Evolutionary conservation across 2,888 invertebrate genomes (phyloP).

Genomic region (Calameuta filiformis): DNA sequence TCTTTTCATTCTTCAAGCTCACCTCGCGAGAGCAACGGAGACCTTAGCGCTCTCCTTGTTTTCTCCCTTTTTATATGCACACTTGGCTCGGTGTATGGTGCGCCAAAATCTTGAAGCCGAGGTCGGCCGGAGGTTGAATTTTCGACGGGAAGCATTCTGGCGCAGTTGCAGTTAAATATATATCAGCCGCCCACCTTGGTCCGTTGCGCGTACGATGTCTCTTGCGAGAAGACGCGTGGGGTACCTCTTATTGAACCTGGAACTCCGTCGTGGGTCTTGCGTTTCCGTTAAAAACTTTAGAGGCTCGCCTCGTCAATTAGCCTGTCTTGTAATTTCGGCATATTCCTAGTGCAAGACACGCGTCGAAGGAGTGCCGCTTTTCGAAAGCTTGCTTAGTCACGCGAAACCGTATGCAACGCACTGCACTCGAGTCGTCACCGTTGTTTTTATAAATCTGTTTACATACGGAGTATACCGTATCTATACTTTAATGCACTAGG

Average conservation of each 20-base stretch:
- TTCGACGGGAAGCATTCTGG: slow-evolving; percentile 39
- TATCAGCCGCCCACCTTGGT: neutral
- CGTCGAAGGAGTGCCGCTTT: neutral
- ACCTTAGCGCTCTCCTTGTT: neutral
- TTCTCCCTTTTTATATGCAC: neutral
- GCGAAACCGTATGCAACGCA: neutral
- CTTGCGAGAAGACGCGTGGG: neutral
- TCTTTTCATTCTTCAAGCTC: neutral
- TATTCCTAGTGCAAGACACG: neutral
- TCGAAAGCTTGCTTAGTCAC: neutral
- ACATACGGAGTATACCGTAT: neutral
- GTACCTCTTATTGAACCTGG: neutral
- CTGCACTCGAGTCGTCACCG: neutral
- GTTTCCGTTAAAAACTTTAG: neutral
- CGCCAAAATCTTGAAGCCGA: slow-evolving; percentile 25
- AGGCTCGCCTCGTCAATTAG: neutral
- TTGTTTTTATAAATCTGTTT: neutral
- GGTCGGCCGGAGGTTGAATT: slow-evolving; percentile 34
- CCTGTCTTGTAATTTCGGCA: neutral
- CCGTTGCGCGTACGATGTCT: neutral
- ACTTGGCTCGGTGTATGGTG: neutral
- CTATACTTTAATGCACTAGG: neutral
- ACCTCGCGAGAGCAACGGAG: neutral
- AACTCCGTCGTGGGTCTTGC: neutral
- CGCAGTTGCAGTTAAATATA: slow-evolving; percentile 32